Evolutionary conservation across 2,888 invertebrate genomes (phyloP).

Genomic region (Troilus luridus): DNA sequence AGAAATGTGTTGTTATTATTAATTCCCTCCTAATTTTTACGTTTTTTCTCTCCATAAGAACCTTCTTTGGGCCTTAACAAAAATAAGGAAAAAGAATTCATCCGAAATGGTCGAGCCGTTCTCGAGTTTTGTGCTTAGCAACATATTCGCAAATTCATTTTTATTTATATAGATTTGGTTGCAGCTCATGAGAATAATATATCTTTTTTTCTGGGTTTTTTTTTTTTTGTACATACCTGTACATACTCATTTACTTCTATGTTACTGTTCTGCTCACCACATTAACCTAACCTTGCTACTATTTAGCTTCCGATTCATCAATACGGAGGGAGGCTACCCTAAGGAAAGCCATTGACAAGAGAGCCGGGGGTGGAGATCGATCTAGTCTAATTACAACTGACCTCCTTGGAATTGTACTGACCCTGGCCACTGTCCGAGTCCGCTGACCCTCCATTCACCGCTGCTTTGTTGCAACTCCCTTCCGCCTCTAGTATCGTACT

Average conservation of each 20-base stretch:
- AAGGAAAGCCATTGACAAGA: conserved; percentile 29
- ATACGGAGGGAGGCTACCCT: background rate
- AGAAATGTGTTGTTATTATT: no score
- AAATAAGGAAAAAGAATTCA: no score
- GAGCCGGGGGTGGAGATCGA: conserved; percentile 20
- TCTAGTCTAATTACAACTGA: conserved; percentile 53
- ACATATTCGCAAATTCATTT: no score
- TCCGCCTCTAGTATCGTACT: background rate
- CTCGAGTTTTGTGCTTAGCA: no score
- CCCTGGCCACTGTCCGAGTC: conserved; percentile 15
- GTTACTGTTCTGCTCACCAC: background rate
- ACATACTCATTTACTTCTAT: background rate
- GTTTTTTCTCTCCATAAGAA: no score
- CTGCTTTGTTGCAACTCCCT: background rate
- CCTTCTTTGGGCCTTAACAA: no score
- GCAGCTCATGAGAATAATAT: no score
- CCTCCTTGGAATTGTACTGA: conserved; percentile 53
- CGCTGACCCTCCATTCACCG: conserved; percentile 23
- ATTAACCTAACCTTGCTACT: background rate
- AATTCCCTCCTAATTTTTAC: no score
- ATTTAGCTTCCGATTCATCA: background rate
- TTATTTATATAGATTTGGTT: no score
- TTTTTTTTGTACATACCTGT: background rate
- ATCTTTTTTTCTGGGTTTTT: no score
- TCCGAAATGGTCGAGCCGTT: no score